Percentiles rank a stretch among this genome's conserved stretches.
Evolutionary conservation across 2,797 vertebrate species (phyloP).

Genomic region (Coluber constrictor): DNA sequence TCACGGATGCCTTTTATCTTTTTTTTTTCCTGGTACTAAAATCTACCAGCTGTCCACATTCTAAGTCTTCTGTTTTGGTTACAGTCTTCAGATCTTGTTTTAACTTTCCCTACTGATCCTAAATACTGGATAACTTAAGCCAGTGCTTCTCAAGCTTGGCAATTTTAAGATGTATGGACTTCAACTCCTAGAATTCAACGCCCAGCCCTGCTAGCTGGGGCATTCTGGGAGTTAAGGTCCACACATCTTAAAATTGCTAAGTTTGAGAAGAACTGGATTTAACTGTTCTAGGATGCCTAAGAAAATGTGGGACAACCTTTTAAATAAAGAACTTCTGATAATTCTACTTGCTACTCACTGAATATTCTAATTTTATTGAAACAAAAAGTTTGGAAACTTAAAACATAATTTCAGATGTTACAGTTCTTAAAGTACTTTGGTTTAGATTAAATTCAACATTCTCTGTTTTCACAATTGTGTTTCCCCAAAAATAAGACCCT

Average conservation of each 20-base stretch:
- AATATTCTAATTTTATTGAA: not conserved
- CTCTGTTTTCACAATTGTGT: not conserved
- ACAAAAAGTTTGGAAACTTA: not conserved
- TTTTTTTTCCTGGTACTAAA: constrained; percentile 3
- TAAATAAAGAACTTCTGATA: not conserved
- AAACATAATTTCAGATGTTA: accelerated
- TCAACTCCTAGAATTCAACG: not conserved
- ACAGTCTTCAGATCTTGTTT: not conserved
- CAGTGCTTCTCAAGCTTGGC: not conserved
- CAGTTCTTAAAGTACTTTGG: not conserved
- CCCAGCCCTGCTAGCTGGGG: not conserved
- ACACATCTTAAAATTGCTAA: not conserved
- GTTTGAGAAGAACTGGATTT: not conserved
- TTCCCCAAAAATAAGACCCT: no score
- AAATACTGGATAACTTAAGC: not conserved
- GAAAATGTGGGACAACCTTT: not conserved
- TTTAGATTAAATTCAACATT: not conserved
- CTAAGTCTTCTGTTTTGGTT: not conserved
- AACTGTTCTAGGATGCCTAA: not conserved
- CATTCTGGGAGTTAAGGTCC: not conserved
- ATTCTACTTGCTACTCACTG: not conserved
- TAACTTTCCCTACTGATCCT: not conserved
- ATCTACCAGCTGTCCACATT: not conserved
- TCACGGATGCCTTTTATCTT: not conserved
- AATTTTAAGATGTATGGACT: not conserved